A percentile compares a stretch with the other conserved stretches of the same genome.
Conservation (phyloP, 2,113 vertebrate genomes). For the Damaliscus lunatus region DNA sequence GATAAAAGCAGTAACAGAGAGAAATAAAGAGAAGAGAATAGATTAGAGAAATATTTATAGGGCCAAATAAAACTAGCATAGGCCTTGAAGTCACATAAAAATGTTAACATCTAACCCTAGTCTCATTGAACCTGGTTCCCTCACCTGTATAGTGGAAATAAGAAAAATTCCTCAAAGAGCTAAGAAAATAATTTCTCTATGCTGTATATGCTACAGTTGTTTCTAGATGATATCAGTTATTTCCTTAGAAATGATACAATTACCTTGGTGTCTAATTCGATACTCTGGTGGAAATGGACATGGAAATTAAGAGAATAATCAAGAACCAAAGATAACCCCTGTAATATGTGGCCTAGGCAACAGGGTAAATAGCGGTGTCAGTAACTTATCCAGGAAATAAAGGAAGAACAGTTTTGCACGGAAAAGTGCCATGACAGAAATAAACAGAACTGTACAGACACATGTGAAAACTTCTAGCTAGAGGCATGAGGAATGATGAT, state of each 20-base stretch:
- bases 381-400: background rate
- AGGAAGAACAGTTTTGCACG: background rate
- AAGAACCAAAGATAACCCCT: background rate
- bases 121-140: background rate
- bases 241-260: slow-evolving; percentile 6
- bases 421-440: background rate
- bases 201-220: background rate
- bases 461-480: background rate
- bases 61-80: background rate
- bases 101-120: background rate
- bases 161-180: background rate
- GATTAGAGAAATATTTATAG: background rate
- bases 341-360: background rate
- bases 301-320: background rate
- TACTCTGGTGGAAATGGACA: background rate
- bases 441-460: slow-evolving; percentile 6
- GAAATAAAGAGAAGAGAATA: background rate
- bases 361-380: background rate
- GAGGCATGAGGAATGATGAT: background rate
- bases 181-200: slow-evolving; percentile 28
- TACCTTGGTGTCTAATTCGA: background rate
- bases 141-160: background rate
- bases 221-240: slow-evolving; percentile 9
- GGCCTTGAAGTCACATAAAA: background rate
- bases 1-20: background rate